Evolutionary conservation across 2,113 vertebrate genomes (phyloP).

Genomic region (Lathamus discolor): DNA sequence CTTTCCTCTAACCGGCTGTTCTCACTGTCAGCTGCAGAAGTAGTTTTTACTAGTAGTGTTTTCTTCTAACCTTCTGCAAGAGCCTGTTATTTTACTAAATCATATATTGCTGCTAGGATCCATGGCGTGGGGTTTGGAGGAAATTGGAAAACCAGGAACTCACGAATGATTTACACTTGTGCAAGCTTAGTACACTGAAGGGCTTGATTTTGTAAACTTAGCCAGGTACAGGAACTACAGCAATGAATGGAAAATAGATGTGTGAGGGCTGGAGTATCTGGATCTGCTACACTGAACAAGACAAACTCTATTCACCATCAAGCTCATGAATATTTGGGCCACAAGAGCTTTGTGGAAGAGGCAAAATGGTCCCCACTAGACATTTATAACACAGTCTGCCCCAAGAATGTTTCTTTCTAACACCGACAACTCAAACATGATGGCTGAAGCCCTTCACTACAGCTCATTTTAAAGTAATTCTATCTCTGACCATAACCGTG

Average conservation of each 20-base stretch:
- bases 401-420: background rate
- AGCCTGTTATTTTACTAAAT: background rate
- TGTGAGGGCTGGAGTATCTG: background rate
- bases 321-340: background rate
- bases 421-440: background rate
- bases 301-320: background rate
- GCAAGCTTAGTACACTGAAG: background rate
- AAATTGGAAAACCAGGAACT: background rate
- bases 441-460: background rate
- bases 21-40: background rate
- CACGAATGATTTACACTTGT: background rate
- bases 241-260: background rate
- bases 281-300: background rate
- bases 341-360: background rate
- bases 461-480: background rate
- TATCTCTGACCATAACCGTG: fast-evolving
- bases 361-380: background rate
- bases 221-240: background rate
- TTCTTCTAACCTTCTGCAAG: background rate
- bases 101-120: background rate
- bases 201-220: background rate
- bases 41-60: background rate
- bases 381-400: background rate
- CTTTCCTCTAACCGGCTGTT: background rate
- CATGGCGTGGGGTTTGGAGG: background rate